Evolutionary conservation across 1,140 invertebrate genomes (phyloP).

Genomic region (Drosophila albomicans): DNA sequence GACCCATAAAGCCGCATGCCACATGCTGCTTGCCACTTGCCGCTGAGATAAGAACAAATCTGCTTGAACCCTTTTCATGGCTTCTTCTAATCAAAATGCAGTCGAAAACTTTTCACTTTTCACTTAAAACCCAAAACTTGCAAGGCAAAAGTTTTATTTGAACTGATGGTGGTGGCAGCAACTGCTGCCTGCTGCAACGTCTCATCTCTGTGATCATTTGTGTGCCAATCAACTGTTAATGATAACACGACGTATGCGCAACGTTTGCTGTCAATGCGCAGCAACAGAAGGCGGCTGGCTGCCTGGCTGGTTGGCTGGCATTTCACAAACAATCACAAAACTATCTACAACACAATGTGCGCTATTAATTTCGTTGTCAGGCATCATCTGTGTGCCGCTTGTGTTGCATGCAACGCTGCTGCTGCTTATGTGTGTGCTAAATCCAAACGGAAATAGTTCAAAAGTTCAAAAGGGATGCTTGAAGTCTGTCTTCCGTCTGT

Average conservation of each 20-base stretch:
- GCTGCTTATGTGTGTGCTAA: constrained; percentile 40
- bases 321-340: constrained; percentile 34
- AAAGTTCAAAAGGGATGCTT: constrained; percentile 59
- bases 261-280: constrained; percentile 25
- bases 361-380: constrained; percentile 66
- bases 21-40: constrained; percentile 7
- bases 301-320: background rate
- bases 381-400: constrained; percentile 17
- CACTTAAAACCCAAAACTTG: constrained; percentile 51
- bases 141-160: constrained; percentile 52
- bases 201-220: background rate
- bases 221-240: constrained; percentile 45
- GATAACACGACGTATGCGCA: constrained; percentile 59
- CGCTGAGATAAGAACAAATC: constrained; percentile 32
- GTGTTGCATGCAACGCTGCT: background rate
- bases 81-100: constrained; percentile 69
- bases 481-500: background rate
- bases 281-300: constrained; percentile 13
- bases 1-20: constrained; percentile 51
- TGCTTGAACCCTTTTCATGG: constrained; percentile 39
- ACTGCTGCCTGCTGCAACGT: constrained; percentile 15
- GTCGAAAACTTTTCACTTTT: constrained; percentile 62
- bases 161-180: too few relatives aligned
- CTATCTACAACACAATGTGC: constrained; percentile 34
- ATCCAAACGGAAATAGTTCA: constrained; percentile 71